A percentile compares a stretch with the other conserved stretches of the same genome.
Conservation (phyloP, 1,140 invertebrate species). For the Cotesia chilonis region DNA sequence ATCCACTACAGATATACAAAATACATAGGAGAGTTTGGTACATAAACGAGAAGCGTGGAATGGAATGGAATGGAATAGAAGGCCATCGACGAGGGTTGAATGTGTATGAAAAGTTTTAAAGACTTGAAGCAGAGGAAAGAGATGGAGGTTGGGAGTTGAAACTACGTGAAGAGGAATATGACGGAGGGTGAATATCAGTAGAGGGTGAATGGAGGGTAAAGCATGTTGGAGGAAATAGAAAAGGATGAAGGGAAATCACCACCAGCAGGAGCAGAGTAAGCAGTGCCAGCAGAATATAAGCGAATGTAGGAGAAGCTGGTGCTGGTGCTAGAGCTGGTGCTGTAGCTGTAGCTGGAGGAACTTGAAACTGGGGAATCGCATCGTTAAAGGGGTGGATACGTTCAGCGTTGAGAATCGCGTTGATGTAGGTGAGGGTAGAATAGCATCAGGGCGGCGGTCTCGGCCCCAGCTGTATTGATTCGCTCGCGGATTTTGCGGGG, state of each 20-base stretch:
- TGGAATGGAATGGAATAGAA: conserved; percentile 9
- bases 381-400: conserved; percentile 36
- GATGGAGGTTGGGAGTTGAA: neutral
- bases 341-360: neutral
- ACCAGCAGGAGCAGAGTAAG: conserved; percentile 11
- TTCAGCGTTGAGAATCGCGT: conserved; percentile 30
- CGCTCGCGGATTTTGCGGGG: conserved; percentile 45
- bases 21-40: neutral
- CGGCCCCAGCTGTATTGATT: conserved; percentile 61
- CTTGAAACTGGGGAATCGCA: conserved; percentile 18
- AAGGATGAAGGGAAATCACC: neutral
- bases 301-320: too few species aligned
- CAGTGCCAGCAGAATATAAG: too few species aligned
- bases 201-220: neutral
- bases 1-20: neutral
- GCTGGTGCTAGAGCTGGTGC: neutral
- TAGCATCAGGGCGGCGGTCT: conserved; percentile 50
- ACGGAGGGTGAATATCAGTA: too few species aligned
- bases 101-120: neutral
- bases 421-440: conserved; percentile 40
- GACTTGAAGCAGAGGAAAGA: too few species aligned
- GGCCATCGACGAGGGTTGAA: conserved; percentile 14
- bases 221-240: neutral
- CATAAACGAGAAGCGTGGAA: conserved; percentile 6
- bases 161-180: too few species aligned